A percentile compares a stretch with the other conserved stretches of the same genome.
Evolutionary conservation across 2,888 invertebrate species (phyloP).

Genomic region (Drosophila paucipuncta): DNA sequence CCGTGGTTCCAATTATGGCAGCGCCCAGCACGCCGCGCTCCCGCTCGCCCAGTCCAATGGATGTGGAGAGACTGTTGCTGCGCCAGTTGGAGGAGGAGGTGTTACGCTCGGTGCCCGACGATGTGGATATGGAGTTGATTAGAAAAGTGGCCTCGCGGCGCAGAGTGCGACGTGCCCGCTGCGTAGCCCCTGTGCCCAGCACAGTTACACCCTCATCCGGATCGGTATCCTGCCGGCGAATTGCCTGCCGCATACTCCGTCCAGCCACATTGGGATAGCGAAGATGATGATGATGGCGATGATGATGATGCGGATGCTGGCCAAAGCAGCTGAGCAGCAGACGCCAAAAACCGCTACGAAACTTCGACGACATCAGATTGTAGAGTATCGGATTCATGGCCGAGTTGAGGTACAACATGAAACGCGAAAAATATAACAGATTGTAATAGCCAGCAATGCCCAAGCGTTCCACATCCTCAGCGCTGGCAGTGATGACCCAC

Average conservation of each 20-base stretch:
- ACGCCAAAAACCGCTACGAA: conserved; percentile 92
- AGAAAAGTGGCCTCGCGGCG: conserved; percentile 79
- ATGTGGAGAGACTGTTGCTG: conserved; percentile 76
- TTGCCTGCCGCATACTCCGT: conserved; percentile 46
- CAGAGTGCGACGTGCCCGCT: conserved; percentile 62
- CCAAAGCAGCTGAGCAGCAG: conserved; percentile 86
- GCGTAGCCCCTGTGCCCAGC: conserved; percentile 22
- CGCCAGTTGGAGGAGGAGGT: conserved; percentile 75
- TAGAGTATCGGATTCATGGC: conserved; percentile 96
- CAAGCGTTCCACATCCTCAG: conserved; percentile 89
- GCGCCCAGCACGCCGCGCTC: conserved; percentile 71
- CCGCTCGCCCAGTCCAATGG: conserved; percentile 61
- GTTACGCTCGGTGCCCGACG: conserved; percentile 80
- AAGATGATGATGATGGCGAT: conserved; percentile 51
- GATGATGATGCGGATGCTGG: conserved; percentile 59
- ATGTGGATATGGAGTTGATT: conserved; percentile 80
- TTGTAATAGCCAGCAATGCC: conserved; percentile 93
- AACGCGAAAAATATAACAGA: conserved; percentile 93
- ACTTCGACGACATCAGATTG: conserved; percentile 96
- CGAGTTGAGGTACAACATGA: conserved; percentile 95
- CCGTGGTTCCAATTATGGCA: conserved; percentile 78
- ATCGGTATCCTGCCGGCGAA: conserved; percentile 37
- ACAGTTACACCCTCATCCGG: conserved; percentile 37
- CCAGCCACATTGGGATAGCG: conserved; percentile 42
- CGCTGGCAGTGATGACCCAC: conserved; percentile 93